Evolutionary conservation across 1,140 invertebrate species (phyloP), one percentile per base, ranked within the genome.

Genomic region (Tetramorium simillimum): DNA sequence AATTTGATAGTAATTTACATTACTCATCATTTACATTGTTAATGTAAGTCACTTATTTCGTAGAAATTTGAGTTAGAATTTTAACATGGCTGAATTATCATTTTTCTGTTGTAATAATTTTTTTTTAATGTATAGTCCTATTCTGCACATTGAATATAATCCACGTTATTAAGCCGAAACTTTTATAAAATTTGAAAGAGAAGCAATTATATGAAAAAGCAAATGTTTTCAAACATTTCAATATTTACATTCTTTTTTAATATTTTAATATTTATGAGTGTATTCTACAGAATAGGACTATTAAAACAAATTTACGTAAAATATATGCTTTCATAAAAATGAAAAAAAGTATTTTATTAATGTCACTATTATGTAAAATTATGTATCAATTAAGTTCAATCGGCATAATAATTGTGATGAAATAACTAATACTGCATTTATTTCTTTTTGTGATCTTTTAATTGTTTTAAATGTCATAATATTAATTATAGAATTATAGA

Each of bases 1-100:
- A 73, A 84, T 84, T 73, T 46, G 53, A 72, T 58, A 72, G 10
- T 37, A 86, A 67, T 82, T 86, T 58, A 70, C 16, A 70, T 33
- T 76, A 24, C 53, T 37, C 9, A 46, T 88, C 43, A 85, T 78
- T 87, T 89, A 51, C 28, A 78, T 63, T 62, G 14, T 82, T 73
- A 73, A 82, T 73, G 24, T 62, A 73, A 72, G 28, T 2, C 12
- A 65, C 16, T 78, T 77, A 78, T 53, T 77, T 85, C 18, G n/a
- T 85, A 87, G 53, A 82, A 82, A 87, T 80, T 53, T 60, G 65
- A 75, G 76, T 60, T 89, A 37, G 33, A 81, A 73, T 90, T 90
- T 89, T 89, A 81, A 87, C 37, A 80, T 85, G 28, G 16, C 33
- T 76, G 37, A 16, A 60, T 75, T 87, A 84, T 58, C 49, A 70